Evolutionary conservation across 2,113 vertebrate genomes (phyloP).

Genomic region (Rhegmatorhina hoffmannsi): DNA sequence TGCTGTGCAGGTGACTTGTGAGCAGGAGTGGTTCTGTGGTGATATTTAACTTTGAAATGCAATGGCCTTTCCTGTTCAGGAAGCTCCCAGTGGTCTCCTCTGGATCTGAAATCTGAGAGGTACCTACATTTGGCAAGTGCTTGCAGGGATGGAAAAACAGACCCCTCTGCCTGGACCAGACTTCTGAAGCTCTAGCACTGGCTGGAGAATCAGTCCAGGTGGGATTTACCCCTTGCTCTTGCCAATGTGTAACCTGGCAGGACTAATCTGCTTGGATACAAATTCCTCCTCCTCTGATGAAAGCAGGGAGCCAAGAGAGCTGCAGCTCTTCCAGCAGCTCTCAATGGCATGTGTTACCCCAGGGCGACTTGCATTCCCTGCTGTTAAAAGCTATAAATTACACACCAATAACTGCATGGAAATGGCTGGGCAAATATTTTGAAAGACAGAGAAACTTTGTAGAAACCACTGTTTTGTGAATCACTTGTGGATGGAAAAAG

Average conservation of each 20-base stretch:
- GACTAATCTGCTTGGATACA: background rate
- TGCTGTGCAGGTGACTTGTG: background rate
- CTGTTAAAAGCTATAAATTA: slow-evolving; percentile 47
- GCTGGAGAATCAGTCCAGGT: background rate
- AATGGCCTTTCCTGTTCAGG: background rate
- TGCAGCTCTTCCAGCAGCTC: background rate
- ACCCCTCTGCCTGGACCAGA: background rate
- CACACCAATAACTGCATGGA: slow-evolving; percentile 46
- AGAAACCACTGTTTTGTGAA: slow-evolving; percentile 24
- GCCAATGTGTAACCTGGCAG: slow-evolving; percentile 37
- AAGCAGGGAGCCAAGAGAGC: background rate
- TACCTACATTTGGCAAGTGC: background rate
- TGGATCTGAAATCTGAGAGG: background rate
- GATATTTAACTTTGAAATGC: background rate
- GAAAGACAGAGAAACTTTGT: background rate
- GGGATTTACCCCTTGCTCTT: slow-evolving; percentile 35
- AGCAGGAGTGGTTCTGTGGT: background rate
- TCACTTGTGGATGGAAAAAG: background rate
- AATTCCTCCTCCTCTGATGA: background rate
- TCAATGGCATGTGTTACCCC: background rate
- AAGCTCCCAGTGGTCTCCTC: background rate
- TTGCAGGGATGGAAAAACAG: background rate
- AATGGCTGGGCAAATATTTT: slow-evolving; percentile 62
- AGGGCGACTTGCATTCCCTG: background rate
- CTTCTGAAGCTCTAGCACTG: slow-evolving; percentile 7